phyloP scores from a whole-genome alignment of 2,888 invertebrate species.

The Caenorhabditis sulstoni region DNA sequence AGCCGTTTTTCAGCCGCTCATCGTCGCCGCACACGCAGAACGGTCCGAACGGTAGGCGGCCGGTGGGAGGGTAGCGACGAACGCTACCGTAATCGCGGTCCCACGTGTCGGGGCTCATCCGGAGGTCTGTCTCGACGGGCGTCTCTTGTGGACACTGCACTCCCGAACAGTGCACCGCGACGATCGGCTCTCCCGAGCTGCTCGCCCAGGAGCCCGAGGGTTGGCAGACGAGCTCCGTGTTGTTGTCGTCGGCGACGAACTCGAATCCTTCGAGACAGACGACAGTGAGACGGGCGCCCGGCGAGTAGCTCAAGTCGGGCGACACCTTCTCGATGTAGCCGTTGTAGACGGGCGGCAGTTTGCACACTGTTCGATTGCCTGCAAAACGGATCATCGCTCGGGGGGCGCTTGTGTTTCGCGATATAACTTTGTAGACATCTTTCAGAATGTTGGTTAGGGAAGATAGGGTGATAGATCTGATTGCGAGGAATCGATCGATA shows the following conservation, averaged over 20 bases:
- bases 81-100: slow-evolving; percentile 9
- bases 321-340: not conserved
- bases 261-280: not conserved
- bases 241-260: too few species aligned
- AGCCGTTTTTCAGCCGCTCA: not conserved
- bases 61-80: not conserved
- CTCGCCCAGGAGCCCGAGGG: too few species aligned
- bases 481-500: too few species aligned
- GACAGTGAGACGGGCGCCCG: not conserved
- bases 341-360: slow-evolving; percentile 5
- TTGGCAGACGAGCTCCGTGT: too few species aligned
- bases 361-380: not conserved
- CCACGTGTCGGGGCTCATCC: slow-evolving; percentile 18
- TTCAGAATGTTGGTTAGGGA: too few species aligned
- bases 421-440: too few species aligned
- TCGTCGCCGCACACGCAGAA: slow-evolving; percentile 51
- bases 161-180: not conserved
- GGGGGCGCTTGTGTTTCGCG: too few species aligned
- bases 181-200: too few species aligned
- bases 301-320: not conserved
- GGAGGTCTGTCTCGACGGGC: not conserved
- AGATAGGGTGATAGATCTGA: too few species aligned
- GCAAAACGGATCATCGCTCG: too few species aligned
- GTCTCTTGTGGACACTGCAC: not conserved
- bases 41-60: slow-evolving; percentile 4